Evolutionary conservation across 2,113 vertebrate species (phyloP).

Genomic region (Elaphurus davidianus): DNA sequence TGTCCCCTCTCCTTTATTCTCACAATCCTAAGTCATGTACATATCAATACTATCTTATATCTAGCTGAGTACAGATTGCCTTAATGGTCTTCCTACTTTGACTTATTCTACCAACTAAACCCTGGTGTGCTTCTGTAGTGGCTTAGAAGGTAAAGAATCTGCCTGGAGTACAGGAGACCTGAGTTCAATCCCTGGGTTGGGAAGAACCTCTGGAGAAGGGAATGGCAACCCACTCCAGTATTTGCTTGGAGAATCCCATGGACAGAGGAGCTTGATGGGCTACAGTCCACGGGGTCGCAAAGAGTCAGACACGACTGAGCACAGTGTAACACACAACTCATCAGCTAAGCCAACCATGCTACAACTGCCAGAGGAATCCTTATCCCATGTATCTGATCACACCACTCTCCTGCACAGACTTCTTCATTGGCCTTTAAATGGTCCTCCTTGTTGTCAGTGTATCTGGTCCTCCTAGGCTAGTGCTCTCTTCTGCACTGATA

Average conservation of each 20-base stretch:
- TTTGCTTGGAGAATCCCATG: not conserved
- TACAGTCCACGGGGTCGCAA: rapidly evolving
- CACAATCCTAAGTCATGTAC: not conserved
- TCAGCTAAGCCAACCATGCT: not conserved
- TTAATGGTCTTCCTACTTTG: not conserved
- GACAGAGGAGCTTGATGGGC: not conserved
- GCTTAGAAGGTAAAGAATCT: not conserved
- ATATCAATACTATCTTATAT: not conserved
- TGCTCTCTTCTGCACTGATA: not conserved
- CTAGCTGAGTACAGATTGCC: not conserved
- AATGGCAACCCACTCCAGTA: not conserved
- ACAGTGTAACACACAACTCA: not conserved
- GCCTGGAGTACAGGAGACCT: not conserved
- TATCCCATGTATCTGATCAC: not conserved
- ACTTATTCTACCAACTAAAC: not conserved
- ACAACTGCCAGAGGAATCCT: not conserved
- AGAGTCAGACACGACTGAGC: rapidly evolving
- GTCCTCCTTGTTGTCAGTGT: not conserved
- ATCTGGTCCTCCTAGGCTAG: not conserved
- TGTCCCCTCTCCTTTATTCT: not conserved
- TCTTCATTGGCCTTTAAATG: not conserved
- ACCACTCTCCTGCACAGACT: not conserved
- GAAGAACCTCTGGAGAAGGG: not conserved
- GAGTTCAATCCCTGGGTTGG: not conserved
- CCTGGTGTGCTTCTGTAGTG: not conserved